These are phyloP conservation scores for Keiferia lycopersicella DNA, from an alignment of 2,888 invertebrate genomes.

Conservation along the genomic window DNA sequence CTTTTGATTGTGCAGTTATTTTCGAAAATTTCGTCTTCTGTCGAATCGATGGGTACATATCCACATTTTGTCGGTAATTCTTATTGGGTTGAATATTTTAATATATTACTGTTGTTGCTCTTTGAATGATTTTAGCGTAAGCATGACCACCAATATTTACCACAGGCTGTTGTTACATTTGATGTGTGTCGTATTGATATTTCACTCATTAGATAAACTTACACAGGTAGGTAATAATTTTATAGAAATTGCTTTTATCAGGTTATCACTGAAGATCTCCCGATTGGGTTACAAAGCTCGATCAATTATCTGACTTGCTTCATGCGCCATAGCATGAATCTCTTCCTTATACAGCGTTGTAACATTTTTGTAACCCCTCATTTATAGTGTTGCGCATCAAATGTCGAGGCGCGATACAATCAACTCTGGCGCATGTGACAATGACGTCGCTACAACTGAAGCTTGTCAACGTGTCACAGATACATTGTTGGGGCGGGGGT, in stretches of 20 bases:
- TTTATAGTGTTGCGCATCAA: background rate
- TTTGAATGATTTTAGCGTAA: no score
- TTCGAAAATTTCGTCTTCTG: slow-evolving; percentile 32
- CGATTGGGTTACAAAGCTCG: background rate
- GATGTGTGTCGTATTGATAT: no score
- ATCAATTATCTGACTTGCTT: background rate
- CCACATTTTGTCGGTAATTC: slow-evolving; percentile 18
- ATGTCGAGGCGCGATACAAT: slow-evolving; percentile 42
- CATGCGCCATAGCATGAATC: background rate
- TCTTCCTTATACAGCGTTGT: slow-evolving; percentile 33
- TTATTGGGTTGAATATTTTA: background rate
- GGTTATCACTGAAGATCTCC: no score
- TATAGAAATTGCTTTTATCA: background rate
- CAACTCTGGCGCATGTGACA: slow-evolving; percentile 40
- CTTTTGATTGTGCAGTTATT: slow-evolving; percentile 40
- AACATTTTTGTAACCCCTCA: background rate
- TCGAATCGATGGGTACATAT: no score
- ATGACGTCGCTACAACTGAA: background rate
- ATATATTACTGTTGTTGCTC: no score
- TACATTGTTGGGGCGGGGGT: slow-evolving; percentile 18
- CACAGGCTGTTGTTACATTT: no score
- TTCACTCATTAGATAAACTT: background rate
- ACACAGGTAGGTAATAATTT: background rate
- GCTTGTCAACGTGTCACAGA: slow-evolving; percentile 34
- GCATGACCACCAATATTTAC: no score